Evolutionary conservation across 2,113 vertebrate genomes (phyloP), one percentile per base, ranked within the genome.

Genomic region (Hystrix cristata): DNA sequence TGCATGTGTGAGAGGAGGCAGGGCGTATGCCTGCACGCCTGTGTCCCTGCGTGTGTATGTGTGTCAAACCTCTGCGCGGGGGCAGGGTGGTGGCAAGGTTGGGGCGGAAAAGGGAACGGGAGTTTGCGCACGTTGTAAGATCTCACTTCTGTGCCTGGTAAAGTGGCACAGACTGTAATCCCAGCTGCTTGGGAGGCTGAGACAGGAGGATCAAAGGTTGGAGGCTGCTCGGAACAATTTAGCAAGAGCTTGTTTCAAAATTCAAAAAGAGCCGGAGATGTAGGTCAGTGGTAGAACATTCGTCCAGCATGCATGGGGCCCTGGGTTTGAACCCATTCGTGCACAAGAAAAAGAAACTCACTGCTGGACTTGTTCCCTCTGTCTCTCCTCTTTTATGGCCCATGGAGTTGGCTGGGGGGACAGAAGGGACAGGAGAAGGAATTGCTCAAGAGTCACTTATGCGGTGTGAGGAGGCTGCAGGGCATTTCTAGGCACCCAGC

Each of bases 81-180:
- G n/a, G 69, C 5, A 29, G 38, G 71, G 5, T 14, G 7, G 21
- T 31, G 10, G 76, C 25, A 62, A 55, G 48, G 23, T 27, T 8
- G 78, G 19, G 3, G 11, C 1, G 8, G 9, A 14, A 55, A 14
- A 1, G 38, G 29, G 10, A 31, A 14, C 0, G 34, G 23, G 18
- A 67, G 25, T 1, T 31, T 25, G 29, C 8, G 7, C 25, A 31
- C 15, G 12, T 25, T 51, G 13, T 2, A 27, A 90, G n/a, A 87
- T 59, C 2, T 15, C 43, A 9, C 27, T n/a, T 76, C 72, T 74
- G 72, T 48, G 72, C 43, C 23, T 48, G 43, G 43, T 27, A 27
- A 76, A 48, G 48, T 78, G 48, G 14, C 15, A 14, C 74, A 78
- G 46, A 78, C 27, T 1, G 27, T 53, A 78, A 31, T 7, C 27